A percentile compares a stretch with the other conserved stretches of the same genome.
Evolutionary conservation across 2,113 vertebrate genomes (phyloP).

Genomic region (Callaeas wilsoni): DNA sequence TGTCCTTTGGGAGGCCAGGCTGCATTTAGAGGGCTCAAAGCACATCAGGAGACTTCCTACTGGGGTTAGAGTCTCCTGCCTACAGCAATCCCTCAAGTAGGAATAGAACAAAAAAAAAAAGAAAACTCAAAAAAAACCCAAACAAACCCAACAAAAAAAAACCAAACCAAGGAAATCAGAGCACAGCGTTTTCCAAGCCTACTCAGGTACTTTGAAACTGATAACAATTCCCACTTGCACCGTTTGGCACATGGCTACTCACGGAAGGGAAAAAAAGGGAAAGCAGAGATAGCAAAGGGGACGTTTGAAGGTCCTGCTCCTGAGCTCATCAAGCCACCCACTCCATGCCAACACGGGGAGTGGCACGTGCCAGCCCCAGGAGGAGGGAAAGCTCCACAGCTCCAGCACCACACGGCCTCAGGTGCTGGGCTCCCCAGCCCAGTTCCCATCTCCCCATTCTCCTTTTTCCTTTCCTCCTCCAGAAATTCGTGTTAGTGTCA

Average conservation of each 20-base stretch:
- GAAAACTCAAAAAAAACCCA: background rate
- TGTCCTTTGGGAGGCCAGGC: background rate
- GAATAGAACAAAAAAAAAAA: background rate
- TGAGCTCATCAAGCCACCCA: background rate
- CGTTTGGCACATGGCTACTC: background rate
- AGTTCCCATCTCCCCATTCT: background rate
- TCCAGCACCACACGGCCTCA: background rate
- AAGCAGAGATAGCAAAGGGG: background rate
- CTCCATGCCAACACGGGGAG: fast-evolving
- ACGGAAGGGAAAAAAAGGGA: background rate
- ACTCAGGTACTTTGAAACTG: background rate
- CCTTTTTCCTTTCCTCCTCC: background rate
- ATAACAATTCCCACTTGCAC: background rate
- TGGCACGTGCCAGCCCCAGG: fast-evolving
- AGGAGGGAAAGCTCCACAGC: background rate
- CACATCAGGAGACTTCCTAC: background rate
- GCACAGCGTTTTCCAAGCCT: background rate
- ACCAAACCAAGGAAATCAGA: fast-evolving
- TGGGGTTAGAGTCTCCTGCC: background rate
- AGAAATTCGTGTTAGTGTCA: fast-evolving
- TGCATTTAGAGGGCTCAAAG: background rate
- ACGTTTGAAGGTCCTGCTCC: background rate
- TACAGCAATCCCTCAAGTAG: background rate
- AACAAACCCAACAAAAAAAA: too few species aligned
- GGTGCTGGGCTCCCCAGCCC: fast-evolving